Evolutionary conservation across 1,140 invertebrate species (phyloP).

Genomic region (Pectinophora gossypiella): DNA sequence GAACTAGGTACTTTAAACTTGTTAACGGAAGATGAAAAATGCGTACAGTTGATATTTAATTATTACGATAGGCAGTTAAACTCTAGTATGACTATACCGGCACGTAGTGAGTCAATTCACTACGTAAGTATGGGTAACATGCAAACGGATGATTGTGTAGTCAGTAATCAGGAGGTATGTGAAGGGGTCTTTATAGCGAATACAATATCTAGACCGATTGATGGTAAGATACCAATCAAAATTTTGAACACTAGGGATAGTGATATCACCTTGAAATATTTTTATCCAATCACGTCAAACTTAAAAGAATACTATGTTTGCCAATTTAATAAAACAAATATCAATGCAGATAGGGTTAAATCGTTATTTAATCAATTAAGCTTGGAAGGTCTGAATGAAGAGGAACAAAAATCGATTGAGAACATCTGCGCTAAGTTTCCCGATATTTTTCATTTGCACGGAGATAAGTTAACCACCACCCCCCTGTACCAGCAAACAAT

Average conservation of each 20-base stretch:
- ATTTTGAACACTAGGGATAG: conserved; percentile 21
- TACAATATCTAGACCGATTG: conserved; percentile 12
- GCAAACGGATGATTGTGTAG: conserved; percentile 13
- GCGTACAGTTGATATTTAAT: conserved; percentile 6
- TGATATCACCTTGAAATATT: conserved; percentile 7
- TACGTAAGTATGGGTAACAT: conserved; percentile 8
- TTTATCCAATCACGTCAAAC: conserved; percentile 12
- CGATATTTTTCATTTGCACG: conserved; percentile 28
- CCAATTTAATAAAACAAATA: conserved; percentile 10
- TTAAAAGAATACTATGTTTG: conserved; percentile 18
- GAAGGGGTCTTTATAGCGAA: conserved; percentile 18
- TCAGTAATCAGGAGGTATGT: conserved; percentile 13
- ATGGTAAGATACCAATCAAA: conserved; percentile 15
- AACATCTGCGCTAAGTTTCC: conserved; percentile 34
- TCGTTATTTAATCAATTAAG: conserved; percentile 19
- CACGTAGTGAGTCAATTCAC: conserved; percentile 22
- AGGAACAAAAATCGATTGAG: conserved; percentile 25
- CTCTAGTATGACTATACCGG: conserved; percentile 9
- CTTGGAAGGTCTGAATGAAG: conserved; percentile 24
- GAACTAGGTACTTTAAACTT: conserved; percentile 10
- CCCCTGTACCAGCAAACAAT: conserved; percentile 27
- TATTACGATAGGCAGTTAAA: conserved; percentile 1
- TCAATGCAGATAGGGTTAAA: conserved; percentile 14
- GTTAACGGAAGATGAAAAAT: conserved; percentile 7
- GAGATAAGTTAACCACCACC: conserved; percentile 23